phyloP scores from a whole-genome alignment of 2,888 invertebrate species.

The Euproctis similis region DNA sequence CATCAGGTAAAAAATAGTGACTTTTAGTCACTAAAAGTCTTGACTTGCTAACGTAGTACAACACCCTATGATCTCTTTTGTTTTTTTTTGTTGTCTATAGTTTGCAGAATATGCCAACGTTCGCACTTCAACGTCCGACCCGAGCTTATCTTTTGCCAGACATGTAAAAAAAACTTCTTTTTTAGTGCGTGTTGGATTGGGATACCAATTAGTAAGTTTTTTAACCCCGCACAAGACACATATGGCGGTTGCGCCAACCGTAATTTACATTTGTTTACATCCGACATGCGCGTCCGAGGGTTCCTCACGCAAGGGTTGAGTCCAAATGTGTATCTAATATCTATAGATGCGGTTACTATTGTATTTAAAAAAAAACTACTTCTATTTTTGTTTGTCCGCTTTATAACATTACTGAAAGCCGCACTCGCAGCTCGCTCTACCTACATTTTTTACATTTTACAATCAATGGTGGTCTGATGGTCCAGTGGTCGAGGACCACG shows the following conservation, averaged over 20 bases:
- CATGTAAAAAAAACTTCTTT: constrained; percentile 37
- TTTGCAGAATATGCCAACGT: constrained; percentile 6
- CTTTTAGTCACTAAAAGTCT: too few relatives aligned
- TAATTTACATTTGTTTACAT: constrained; percentile 63
- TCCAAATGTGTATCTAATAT: constrained; percentile 9
- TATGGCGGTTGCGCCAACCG: constrained; percentile 38
- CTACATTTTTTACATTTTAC: too few relatives aligned
- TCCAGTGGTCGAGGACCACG: too few relatives aligned
- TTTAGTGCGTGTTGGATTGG: constrained; percentile 34
- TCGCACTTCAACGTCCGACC: constrained; percentile 16
- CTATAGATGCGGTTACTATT: too few relatives aligned
- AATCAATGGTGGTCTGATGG: too few relatives aligned
- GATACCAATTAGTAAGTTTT: constrained; percentile 37
- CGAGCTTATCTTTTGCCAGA: constrained; percentile 37
- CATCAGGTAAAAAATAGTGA: too few relatives aligned
- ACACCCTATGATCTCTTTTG: too few relatives aligned
- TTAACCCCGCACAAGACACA: constrained; percentile 49
- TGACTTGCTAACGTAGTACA: too few relatives aligned
- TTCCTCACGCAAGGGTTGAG: constrained; percentile 33
- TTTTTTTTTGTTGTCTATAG: background rate
- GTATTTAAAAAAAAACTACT: too few relatives aligned
- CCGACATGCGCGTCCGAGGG: constrained; percentile 53
- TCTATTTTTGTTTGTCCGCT: too few relatives aligned
- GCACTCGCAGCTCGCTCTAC: too few relatives aligned
- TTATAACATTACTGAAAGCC: too few relatives aligned